phyloP scores from a whole-genome alignment of 1,140 invertebrate species.

The Cherax quadricarinatus region DNA sequence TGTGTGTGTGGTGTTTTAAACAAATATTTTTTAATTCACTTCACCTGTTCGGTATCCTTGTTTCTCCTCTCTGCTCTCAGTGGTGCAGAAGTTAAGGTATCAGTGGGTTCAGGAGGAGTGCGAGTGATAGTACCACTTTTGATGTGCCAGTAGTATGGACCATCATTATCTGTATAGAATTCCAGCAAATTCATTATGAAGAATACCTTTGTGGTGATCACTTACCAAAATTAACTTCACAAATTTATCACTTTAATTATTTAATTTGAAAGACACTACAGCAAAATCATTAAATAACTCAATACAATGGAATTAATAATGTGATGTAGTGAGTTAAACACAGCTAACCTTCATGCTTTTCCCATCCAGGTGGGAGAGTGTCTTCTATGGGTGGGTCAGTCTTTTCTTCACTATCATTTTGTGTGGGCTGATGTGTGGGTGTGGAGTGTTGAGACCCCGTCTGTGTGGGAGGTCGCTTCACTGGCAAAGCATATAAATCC shows the following conservation, averaged over 20 bases:
- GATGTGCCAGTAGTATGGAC: constrained; percentile 98
- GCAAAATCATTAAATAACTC: too few relatives aligned
- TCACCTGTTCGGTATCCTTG: constrained; percentile 71
- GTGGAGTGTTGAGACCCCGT: constrained; percentile 75
- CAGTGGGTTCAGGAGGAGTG: constrained; percentile 82
- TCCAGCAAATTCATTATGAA: too few relatives aligned
- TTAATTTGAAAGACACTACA: too few relatives aligned
- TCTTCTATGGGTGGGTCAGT: constrained; percentile 69
- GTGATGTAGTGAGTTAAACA: background rate
- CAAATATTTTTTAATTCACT: constrained; percentile 10
- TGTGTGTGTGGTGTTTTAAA: too few relatives aligned
- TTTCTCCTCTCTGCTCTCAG: constrained; percentile 55
- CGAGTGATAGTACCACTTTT: constrained; percentile 97
- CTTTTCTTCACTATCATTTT: constrained; percentile 75
- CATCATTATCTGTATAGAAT: constrained; percentile 87
- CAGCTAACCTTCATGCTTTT: constrained; percentile 90
- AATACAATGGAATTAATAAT: too few relatives aligned
- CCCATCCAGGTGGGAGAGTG: constrained; percentile 89
- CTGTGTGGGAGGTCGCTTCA: constrained; percentile 79
- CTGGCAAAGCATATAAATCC: constrained; percentile 86
- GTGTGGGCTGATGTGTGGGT: constrained; percentile 77
- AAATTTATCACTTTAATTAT: too few relatives aligned
- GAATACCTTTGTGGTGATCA: too few relatives aligned
- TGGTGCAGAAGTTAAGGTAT: constrained; percentile 47
- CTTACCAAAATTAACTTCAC: too few relatives aligned